These are phyloP conservation scores for Ptilonorhynchus violaceus DNA, from an alignment of 2,113 vertebrate species.

Conservation along the genomic window DNA sequence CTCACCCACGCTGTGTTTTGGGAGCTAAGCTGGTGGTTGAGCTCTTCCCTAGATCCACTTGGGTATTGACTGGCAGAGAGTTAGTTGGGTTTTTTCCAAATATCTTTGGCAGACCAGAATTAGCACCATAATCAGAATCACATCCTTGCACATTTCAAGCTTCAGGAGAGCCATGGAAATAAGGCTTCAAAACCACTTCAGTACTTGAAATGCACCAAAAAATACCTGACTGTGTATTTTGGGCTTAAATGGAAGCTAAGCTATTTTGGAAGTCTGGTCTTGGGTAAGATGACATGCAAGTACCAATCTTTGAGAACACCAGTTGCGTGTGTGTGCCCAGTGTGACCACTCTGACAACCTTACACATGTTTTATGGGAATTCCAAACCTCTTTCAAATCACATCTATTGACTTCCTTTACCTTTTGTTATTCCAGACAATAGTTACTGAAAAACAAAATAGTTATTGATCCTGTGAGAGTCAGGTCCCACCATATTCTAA, in stretches of 20 bases:
- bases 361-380: neutral
- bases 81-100: neutral
- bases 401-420: neutral
- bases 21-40: neutral
- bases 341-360: neutral
- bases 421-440: neutral
- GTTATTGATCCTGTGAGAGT: neutral
- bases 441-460: neutral
- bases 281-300: neutral
- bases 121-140: neutral
- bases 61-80: neutral
- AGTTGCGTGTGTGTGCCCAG: rapidly evolving
- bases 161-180: neutral
- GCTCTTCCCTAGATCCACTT: neutral
- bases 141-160: neutral
- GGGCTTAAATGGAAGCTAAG: neutral
- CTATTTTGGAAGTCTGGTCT: neutral
- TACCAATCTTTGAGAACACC: neutral
- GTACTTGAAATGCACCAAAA: neutral
- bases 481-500: neutral
- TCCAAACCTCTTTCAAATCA: neutral
- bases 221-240: neutral
- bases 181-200: neutral
- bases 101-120: neutral
- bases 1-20: neutral